Conservation (phyloP, 1,140 invertebrate species). For the Drosophila lowei region DNA sequence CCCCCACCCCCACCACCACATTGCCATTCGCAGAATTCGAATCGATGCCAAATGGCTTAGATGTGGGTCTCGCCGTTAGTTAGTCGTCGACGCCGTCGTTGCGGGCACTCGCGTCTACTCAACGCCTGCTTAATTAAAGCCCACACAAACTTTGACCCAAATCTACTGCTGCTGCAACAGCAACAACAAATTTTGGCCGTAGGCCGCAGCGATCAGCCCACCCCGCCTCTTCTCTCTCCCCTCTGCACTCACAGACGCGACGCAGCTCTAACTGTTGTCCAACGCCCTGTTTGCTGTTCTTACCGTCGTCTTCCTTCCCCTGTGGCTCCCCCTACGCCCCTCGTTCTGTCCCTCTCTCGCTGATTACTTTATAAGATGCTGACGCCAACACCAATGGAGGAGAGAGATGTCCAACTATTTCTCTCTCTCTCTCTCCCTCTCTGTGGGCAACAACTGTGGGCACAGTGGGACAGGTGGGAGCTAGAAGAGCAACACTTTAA, state of each 20-base stretch:
- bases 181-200: conserved; percentile 44
- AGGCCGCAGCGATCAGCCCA: conserved; percentile 45
- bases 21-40: too few species aligned
- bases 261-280: conserved; percentile 32
- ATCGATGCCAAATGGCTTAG: conserved; percentile 30
- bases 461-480: conserved; percentile 46
- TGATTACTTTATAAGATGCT: conserved; percentile 68
- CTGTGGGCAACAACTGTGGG: conserved; percentile 59
- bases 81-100: conserved; percentile 1
- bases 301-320: conserved; percentile 1
- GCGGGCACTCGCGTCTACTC: neutral
- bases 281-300: conserved; percentile 50
- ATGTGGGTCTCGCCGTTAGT: conserved; percentile 58
- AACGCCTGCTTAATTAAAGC: conserved; percentile 67
- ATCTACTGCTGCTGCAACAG: conserved; percentile 43
- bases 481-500: too few species aligned
- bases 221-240: conserved; percentile 10
- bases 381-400: conserved; percentile 61
- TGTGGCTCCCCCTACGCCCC: neutral
- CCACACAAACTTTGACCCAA: conserved; percentile 78
- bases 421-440: conserved; percentile 25
- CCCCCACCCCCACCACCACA: too few species aligned
- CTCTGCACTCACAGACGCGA: neutral
- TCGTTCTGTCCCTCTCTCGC: conserved; percentile 10
- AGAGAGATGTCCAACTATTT: conserved; percentile 28